These are phyloP conservation scores for Oncorhynchus masou DNA, from an alignment of 2,113 vertebrate species.

Conservation along the genomic window DNA sequence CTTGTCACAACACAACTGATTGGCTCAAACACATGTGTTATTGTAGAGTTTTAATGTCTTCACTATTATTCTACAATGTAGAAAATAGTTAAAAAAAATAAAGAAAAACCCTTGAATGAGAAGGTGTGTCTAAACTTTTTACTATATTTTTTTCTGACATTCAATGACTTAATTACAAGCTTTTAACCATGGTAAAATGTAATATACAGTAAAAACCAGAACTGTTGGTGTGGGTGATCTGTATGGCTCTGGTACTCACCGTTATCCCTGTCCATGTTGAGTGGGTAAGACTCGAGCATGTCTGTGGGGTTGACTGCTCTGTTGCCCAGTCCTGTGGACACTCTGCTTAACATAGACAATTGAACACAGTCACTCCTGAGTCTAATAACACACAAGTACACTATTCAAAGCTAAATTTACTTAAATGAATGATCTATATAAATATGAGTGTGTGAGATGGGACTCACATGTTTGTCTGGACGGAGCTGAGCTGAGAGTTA, in stretches of 20 bases:
- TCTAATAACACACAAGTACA: background rate
- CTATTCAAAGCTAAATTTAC: background rate
- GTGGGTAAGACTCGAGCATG: slow-evolving; percentile 80
- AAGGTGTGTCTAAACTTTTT: too few species aligned
- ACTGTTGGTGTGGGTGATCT: background rate
- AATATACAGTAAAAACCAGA: background rate
- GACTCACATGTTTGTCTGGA: slow-evolving; percentile 74
- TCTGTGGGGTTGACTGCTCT: slow-evolving; percentile 76
- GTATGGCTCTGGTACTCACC: slow-evolving; percentile 15
- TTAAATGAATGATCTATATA: background rate
- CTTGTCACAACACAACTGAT: too few species aligned
- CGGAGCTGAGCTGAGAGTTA: slow-evolving; percentile 63
- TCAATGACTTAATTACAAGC: too few species aligned
- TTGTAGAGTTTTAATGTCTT: too few species aligned
- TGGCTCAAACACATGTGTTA: too few species aligned
- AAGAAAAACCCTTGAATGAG: too few species aligned
- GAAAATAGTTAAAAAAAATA: too few species aligned
- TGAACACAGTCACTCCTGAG: background rate
- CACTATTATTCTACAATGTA: too few species aligned
- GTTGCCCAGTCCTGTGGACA: slow-evolving; percentile 71
- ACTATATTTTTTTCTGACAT: too few species aligned
- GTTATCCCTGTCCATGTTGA: slow-evolving; percentile 86
- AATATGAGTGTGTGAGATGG: background rate
- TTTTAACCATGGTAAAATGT: background rate
- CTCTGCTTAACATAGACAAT: slow-evolving; percentile 51